Evolutionary conservation across 2,888 invertebrate genomes (phyloP), one percentile per base, ranked within the genome.

Genomic region (Euclidia mi): DNA sequence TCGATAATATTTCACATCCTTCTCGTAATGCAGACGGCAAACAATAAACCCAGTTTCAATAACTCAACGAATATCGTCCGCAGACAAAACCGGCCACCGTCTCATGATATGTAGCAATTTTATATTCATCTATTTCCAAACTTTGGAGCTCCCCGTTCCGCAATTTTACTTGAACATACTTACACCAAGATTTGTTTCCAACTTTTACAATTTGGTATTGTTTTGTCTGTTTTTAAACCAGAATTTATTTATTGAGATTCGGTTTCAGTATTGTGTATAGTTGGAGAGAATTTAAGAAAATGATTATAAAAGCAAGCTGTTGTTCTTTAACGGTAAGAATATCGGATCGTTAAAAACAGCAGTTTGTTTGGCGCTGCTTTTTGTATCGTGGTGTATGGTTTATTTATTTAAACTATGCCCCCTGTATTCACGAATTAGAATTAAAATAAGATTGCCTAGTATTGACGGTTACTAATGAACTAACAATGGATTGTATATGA

Each of bases 161-260:
- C 51, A 45, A 61, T 73, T 67, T 65, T 63, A 65, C 55, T 53
- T 52, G 59, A 65, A 51, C 61, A 52, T 66, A 61, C 65, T 70
- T 56, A 71, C 48, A 55, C 67, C 50, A 43, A 52, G 52, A 71
- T 81, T 77, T 82, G 74, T 77, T 79, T 76, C 57, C 62, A 82
- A 82, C 82, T 82, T 82, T 78, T 53, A 73, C 78, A 82, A 82
- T 81, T 76, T 76, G 43, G 69, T 70, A 56, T 63, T 69, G 76
- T 70, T 76, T 70, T 69, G 76, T 78, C 72, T 73, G 63, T 57
- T 68, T 71, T 59, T 52, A 61, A 61, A 61, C 56, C 34, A 59
- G 58, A 68, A n/a, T 68, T 64, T 68, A 75, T 76, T 41, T 29
- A 40, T 32, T 35, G 38, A 43, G 43, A n/a, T 65, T 71, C 37